These are phyloP conservation scores for Calephelis nemesis DNA, from an alignment of 1,140 invertebrate genomes.

Conservation along the genomic window DNA sequence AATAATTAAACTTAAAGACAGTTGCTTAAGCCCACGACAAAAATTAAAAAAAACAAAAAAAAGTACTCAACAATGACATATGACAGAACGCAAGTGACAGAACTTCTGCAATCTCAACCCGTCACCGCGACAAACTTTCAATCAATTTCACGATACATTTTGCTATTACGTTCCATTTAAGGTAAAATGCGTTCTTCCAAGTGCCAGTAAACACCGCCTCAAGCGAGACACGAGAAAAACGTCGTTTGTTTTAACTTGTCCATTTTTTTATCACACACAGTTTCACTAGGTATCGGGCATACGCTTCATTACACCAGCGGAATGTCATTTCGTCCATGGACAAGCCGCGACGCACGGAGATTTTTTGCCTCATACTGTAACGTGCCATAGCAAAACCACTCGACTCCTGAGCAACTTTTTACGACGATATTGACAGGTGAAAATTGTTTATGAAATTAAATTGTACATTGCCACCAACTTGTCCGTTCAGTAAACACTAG, in stretches of 20 bases:
- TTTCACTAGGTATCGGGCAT: constrained; percentile 32
- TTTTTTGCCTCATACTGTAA: constrained; percentile 40
- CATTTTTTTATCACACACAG: constrained; percentile 19
- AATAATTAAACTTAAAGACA: no score
- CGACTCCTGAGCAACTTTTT: constrained; percentile 38
- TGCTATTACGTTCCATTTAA: constrained; percentile 1
- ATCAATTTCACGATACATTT: constrained; percentile 3
- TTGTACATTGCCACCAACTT: no score
- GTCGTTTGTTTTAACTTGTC: constrained; percentile 16
- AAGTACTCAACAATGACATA: no score
- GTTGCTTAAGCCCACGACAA: no score
- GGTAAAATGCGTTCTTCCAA: constrained; percentile 10
- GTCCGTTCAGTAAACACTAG: no score
- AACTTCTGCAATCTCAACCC: neutral
- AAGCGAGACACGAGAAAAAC: constrained; percentile 12
- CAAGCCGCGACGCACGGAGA: constrained; percentile 35
- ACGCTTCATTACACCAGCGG: constrained; percentile 56
- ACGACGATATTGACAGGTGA: constrained; percentile 47
- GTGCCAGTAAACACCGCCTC: constrained; percentile 10
- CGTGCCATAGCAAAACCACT: constrained; percentile 24
- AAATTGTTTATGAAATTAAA: constrained; percentile 25
- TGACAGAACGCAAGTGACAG: no score
- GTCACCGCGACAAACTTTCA: neutral
- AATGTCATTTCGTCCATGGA: constrained; percentile 56
- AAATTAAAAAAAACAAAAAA: no score